Conservation (phyloP, 1,140 invertebrate genomes). For the Acromyrmex heyeri region DNA sequence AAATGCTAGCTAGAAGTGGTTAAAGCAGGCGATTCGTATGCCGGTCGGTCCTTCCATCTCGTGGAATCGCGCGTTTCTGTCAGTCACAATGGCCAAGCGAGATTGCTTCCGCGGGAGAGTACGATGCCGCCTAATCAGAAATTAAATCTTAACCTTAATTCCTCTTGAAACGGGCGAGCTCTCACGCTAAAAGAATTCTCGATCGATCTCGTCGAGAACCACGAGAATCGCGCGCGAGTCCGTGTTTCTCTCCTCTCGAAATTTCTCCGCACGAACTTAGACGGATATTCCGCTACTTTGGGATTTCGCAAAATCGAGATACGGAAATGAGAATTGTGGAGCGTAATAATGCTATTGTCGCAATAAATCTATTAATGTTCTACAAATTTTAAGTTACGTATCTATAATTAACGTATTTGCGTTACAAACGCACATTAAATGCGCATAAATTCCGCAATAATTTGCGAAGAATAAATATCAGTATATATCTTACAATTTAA, state of each 20-base stretch:
- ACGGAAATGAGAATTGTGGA: slow-evolving; percentile 22
- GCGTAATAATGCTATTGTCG: slow-evolving; percentile 10
- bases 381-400: background rate
- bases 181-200: slow-evolving; percentile 71
- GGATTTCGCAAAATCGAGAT: slow-evolving; percentile 35
- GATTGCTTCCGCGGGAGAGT: slow-evolving; percentile 80
- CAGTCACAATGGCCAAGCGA: slow-evolving; percentile 85
- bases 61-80: slow-evolving; percentile 84
- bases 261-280: slow-evolving; percentile 54
- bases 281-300: slow-evolving; percentile 50
- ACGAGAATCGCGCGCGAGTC: background rate
- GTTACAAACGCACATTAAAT: background rate
- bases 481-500: too few relatives aligned
- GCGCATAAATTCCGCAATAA: background rate
- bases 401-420: background rate
- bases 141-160: slow-evolving; percentile 86
- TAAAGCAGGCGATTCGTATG: slow-evolving; percentile 86
- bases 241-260: slow-evolving; percentile 35
- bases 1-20: slow-evolving; percentile 78
- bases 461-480: too few relatives aligned
- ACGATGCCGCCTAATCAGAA: slow-evolving; percentile 84
- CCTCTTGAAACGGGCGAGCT: slow-evolving; percentile 73
- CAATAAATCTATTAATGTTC: slow-evolving; percentile 34
- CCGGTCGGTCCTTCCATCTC: slow-evolving; percentile 85
- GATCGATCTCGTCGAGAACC: slow-evolving; percentile 69